Base-by-base conservation (phyloP, 1,140 invertebrate species). In the Bombus huntii region DNA sequence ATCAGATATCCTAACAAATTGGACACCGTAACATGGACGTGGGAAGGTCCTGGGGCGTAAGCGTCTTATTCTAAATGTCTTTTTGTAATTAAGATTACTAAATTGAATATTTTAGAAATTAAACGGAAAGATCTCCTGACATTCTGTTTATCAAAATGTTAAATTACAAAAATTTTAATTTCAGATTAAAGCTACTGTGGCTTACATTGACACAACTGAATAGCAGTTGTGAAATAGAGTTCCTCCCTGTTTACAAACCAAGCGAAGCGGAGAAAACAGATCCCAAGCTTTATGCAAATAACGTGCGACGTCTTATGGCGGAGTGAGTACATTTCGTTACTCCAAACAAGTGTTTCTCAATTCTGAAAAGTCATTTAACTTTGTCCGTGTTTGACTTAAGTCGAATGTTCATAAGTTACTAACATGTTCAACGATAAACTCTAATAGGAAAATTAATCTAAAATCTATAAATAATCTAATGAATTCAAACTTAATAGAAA, bases 21-120 rank as follows among this genome's bases (percentile, higher is more conserved):
- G 90, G 98, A 99, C 93, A 99, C 98, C 6, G 97, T 98, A 65
- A 99, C 98, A 1, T 99, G 99, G 99, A 99, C 98, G 9, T 99
- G 99, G 98, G 98, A 99, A 95, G 98, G 99, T 82, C 98, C 98
- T 86, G 98, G 98, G 95, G 98, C 98, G 98, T 99, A 96, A 98
- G 98, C 97, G 31, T 70, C 81, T 71, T 62, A 31, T 74, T 66
- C 2, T 39, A 10, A 12, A 25, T 13, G 25, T 42, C 5, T 44
- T 31, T 42, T 10, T 59, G 42, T 75, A 15, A 37, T 28, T 18
- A 8, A 39, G 12, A 34, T 31, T 66, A 2, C 6, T 2, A 66
- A 8, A 31, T 34, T 3, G 31, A 34, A 31, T 34, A 18, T 22
- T 53, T 22, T 22, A 22, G 18, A 53, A 53, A 22, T 53, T 22